phyloP scores from a whole-genome alignment of 2,797 vertebrate genomes.

The Pampus argenteus region DNA sequence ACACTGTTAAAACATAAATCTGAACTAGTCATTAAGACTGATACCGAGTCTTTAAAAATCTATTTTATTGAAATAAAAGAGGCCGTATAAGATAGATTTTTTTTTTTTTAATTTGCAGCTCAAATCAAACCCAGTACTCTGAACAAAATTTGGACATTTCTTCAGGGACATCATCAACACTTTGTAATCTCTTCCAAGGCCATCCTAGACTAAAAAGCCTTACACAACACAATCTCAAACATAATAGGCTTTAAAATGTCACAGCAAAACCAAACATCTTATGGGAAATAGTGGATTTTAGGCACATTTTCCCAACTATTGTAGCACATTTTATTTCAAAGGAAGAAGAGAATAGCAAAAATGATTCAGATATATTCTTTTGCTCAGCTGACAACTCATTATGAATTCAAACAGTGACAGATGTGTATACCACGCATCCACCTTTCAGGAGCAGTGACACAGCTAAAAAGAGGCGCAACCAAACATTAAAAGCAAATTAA shows the following conservation, averaged over 20 bases:
- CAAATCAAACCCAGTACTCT: background rate
- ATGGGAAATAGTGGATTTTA: background rate
- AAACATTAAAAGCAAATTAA: background rate
- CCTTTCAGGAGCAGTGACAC: conserved; percentile 2
- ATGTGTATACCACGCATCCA: conserved; percentile 1
- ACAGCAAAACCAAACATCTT: conserved; percentile 5
- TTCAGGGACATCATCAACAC: background rate
- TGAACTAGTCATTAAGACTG: background rate
- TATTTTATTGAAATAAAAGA: background rate
- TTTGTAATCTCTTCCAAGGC: background rate
- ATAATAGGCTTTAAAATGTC: background rate
- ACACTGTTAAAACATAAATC: conserved; percentile 14
- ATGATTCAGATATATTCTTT: background rate
- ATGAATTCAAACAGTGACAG: background rate
- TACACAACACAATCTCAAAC: background rate
- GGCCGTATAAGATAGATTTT: background rate
- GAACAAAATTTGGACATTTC: background rate
- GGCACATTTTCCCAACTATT: background rate
- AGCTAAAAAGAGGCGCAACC: background rate
- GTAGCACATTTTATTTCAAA: background rate
- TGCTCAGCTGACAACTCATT: background rate
- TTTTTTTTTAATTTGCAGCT: no score
- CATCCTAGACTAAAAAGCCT: background rate
- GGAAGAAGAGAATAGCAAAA: background rate
- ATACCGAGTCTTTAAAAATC: background rate